These are phyloP conservation scores for Drosophila limbata DNA, from an alignment of 2,888 invertebrate genomes.

Conservation along the genomic window DNA sequence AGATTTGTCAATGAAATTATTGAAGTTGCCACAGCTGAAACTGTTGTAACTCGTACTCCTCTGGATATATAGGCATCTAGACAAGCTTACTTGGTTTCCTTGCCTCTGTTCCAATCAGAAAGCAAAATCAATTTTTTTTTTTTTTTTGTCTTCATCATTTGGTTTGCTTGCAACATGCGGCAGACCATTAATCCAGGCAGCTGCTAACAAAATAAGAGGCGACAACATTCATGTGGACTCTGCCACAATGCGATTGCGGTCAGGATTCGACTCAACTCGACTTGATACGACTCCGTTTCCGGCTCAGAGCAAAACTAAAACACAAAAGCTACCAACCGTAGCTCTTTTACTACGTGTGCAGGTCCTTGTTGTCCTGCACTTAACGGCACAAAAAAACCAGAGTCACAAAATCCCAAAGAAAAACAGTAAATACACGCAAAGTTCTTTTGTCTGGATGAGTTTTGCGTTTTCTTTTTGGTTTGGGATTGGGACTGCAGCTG, in stretches of 20 bases:
- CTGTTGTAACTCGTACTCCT: slow-evolving; percentile 1
- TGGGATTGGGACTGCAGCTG: slow-evolving; percentile 8
- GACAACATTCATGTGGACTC: slow-evolving; percentile 79
- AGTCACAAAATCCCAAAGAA: slow-evolving; percentile 71
- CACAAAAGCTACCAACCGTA: slow-evolving; percentile 62
- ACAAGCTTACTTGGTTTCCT: background rate
- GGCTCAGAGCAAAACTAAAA: slow-evolving; percentile 73
- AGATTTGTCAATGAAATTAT: slow-evolving; percentile 67
- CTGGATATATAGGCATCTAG: slow-evolving; percentile 7
- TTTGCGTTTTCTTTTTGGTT: slow-evolving; percentile 6
- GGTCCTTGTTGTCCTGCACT: slow-evolving; percentile 66
- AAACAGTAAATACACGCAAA: slow-evolving; percentile 66
- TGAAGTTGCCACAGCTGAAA: slow-evolving; percentile 40
- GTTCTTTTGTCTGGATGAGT: slow-evolving; percentile 29
- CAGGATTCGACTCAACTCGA: slow-evolving; percentile 33
- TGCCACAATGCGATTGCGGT: slow-evolving; percentile 82
- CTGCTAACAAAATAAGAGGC: slow-evolving; percentile 72
- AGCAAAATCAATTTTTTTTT: slow-evolving; percentile 54
- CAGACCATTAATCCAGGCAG: slow-evolving; percentile 68
- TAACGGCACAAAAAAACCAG: slow-evolving; percentile 57
- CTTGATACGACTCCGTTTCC: slow-evolving; percentile 61
- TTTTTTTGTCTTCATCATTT: slow-evolving; percentile 2
- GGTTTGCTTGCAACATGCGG: slow-evolving; percentile 26
- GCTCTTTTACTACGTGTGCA: slow-evolving; percentile 32
- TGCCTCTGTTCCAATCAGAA: slow-evolving; percentile 42